A percentile compares a stretch with the other conserved stretches of the same genome.
Conservation (phyloP, 2,113 vertebrate genomes). For the Alectura lathami region DNA sequence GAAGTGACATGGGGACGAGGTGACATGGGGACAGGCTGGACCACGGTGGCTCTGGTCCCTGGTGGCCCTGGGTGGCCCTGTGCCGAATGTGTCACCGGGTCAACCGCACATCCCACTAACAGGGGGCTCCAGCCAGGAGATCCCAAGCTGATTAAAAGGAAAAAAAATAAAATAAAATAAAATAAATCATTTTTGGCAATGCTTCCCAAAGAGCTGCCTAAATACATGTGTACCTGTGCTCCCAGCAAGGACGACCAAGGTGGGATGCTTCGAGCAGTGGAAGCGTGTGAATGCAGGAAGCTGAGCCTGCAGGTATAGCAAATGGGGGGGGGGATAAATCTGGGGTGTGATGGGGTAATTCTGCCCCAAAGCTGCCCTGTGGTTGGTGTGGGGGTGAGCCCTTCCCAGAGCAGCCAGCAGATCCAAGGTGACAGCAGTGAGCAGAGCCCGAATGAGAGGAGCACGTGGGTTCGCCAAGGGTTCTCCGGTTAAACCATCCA, state of each 20-base stretch:
- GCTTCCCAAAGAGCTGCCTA: background rate
- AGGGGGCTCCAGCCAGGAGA: background rate
- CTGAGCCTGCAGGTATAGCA: background rate
- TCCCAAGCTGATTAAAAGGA: background rate
- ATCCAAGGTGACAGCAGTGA: background rate
- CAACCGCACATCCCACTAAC: background rate
- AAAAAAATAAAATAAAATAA: too few relatives aligned
- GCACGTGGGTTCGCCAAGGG: background rate
- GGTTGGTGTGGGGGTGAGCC: background rate
- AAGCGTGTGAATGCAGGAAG: background rate
- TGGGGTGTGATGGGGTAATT: background rate
- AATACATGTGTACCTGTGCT: background rate
- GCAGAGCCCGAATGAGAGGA: background rate
- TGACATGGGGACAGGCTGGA: background rate
- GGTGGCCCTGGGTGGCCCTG: background rate
- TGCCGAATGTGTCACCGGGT: fast-evolving
- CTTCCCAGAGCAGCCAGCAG: background rate
- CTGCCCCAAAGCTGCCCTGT: background rate
- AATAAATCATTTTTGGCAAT: background rate
- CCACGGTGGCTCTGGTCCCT: fast-evolving
- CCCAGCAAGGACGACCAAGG: background rate
- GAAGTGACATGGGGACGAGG: background rate
- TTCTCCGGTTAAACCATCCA: background rate
- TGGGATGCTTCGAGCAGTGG: background rate
- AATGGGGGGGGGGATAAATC: background rate